Conservation (phyloP, 2,888 invertebrate genomes). For the Microplitis deprimator region DNA sequence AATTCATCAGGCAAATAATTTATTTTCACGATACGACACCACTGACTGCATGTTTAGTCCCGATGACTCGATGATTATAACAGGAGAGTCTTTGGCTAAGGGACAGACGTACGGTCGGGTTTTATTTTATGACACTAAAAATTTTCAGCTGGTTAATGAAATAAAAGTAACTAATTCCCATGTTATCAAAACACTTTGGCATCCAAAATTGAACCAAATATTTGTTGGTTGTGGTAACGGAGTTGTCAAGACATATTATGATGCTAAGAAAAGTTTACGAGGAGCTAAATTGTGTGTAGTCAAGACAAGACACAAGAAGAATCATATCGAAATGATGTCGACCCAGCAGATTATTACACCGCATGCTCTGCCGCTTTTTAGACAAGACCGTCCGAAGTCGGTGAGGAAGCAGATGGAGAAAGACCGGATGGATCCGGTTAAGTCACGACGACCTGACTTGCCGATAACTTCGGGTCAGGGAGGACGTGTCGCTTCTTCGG, state of each 20-base stretch:
- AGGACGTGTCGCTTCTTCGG: slow-evolving; percentile 94
- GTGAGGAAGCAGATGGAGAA: slow-evolving; percentile 93
- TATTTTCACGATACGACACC: slow-evolving; percentile 89
- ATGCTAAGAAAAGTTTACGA: slow-evolving; percentile 86
- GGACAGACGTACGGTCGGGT: slow-evolving; percentile 78
- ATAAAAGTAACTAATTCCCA: slow-evolving; percentile 86
- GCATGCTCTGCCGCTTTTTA: slow-evolving; percentile 94
- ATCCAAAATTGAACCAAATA: slow-evolving; percentile 97
- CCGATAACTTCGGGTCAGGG: slow-evolving; percentile 93
- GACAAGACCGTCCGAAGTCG: slow-evolving; percentile 91
- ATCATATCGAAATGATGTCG: slow-evolving; percentile 88
- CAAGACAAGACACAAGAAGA: slow-evolving; percentile 84
- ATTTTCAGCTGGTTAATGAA: slow-evolving; percentile 81
- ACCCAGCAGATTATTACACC: slow-evolving; percentile 96
- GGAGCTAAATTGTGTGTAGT: slow-evolving; percentile 93
- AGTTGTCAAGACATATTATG: slow-evolving; percentile 90
- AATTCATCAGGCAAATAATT: slow-evolving; percentile 77
- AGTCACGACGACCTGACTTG: slow-evolving; percentile 86
- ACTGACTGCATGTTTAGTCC: slow-evolving; percentile 90
- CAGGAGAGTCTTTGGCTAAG: slow-evolving; percentile 86
- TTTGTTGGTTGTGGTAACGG: slow-evolving; percentile 95
- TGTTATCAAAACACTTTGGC: slow-evolving; percentile 93
- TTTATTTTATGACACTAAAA: slow-evolving; percentile 85
- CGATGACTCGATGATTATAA: slow-evolving; percentile 89
- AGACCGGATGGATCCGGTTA: slow-evolving; percentile 88